Conservation (phyloP, 2,113 vertebrate genomes). For the Epinephelus cyanopodus region DNA sequence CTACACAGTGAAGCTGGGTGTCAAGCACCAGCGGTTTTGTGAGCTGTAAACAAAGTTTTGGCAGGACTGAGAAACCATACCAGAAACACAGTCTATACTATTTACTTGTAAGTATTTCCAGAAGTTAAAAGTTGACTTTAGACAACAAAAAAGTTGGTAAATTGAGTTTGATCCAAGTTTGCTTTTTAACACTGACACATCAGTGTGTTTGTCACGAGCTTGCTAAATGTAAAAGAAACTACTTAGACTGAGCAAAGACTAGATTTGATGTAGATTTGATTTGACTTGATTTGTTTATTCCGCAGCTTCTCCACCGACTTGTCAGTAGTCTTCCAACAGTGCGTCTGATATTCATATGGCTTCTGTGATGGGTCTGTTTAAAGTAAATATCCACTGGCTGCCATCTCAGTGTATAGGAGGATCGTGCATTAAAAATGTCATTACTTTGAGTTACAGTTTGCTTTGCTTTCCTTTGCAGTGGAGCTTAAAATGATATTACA, state of each 20-base stretch:
- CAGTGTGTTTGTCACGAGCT: neutral
- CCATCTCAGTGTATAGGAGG: neutral
- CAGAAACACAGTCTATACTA: constrained; percentile 6
- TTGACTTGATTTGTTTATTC: neutral
- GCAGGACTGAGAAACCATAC: constrained; percentile 3
- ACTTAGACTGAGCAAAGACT: neutral
- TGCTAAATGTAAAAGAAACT: neutral
- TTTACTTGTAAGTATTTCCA: neutral
- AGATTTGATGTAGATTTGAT: neutral
- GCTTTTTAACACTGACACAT: neutral
- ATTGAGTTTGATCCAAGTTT: constrained; percentile 11
- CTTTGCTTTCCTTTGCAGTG: neutral
- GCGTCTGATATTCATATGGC: neutral
- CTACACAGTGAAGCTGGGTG: neutral
- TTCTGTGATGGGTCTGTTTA: neutral
- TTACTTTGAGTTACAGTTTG: neutral
- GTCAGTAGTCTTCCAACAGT: neutral
- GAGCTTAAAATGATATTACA: neutral
- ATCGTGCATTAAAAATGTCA: constrained; percentile 7
- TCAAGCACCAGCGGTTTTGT: neutral
- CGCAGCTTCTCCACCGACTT: neutral
- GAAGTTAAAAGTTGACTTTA: constrained; percentile 9
- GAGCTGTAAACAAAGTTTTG: constrained; percentile 15
- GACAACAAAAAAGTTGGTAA: neutral
- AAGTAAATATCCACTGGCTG: constrained; percentile 14